A percentile compares a stretch with the other conserved stretches of the same genome.
Evolutionary conservation across 2,888 invertebrate species (phyloP).

Genomic region (Nomada lathburiana): DNA sequence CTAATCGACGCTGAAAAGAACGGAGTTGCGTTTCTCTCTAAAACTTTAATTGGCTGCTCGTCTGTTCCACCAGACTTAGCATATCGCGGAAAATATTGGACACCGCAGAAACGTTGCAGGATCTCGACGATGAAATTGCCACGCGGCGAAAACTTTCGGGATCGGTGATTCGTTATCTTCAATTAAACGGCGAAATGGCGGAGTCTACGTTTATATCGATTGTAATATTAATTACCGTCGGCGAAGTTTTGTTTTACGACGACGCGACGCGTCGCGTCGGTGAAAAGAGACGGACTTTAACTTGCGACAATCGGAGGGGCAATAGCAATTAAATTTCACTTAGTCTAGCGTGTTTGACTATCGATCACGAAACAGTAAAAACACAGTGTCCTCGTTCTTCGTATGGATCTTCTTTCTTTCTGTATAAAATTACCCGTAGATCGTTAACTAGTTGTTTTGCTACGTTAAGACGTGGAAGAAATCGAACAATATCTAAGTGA

Average conservation of each 20-base stretch:
- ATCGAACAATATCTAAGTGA: too few species aligned
- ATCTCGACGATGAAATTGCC: constrained; percentile 24
- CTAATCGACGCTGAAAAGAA: background rate
- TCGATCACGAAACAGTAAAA: background rate
- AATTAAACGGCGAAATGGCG: constrained; percentile 13
- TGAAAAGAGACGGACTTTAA: background rate
- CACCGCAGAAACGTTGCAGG: background rate
- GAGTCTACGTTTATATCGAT: constrained; percentile 10
- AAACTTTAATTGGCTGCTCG: constrained; percentile 36
- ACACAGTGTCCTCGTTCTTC: background rate
- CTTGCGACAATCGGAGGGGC: background rate
- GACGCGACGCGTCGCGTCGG: background rate
- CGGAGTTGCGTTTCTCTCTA: constrained; percentile 1
- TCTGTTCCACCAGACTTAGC: constrained; percentile 22
- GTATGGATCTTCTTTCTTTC: background rate
- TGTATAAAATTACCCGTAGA: too few species aligned
- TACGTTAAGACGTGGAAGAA: too few species aligned
- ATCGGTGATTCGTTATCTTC: constrained; percentile 10
- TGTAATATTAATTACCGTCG: constrained; percentile 22
- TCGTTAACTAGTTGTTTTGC: too few species aligned
- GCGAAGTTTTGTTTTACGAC: constrained; percentile 11
- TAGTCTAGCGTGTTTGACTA: constrained; percentile 1
- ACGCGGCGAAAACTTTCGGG: constrained; percentile 4
- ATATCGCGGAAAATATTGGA: constrained; percentile 18
- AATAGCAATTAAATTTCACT: constrained; percentile 15